These are phyloP conservation scores for Gymnogyps californianus DNA, from an alignment of 2,113 vertebrate species.

Conservation along the genomic window DNA sequence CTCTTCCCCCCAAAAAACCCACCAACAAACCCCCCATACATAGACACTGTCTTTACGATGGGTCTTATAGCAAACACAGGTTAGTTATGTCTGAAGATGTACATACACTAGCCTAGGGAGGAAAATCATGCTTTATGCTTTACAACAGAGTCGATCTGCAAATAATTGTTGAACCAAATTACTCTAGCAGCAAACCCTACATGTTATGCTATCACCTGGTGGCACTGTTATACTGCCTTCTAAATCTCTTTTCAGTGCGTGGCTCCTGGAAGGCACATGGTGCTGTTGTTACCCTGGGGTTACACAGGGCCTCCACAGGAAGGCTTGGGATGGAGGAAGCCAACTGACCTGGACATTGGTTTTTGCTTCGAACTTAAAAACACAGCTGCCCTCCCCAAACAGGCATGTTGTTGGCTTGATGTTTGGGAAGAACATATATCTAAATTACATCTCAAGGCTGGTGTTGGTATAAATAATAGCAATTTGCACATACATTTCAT, in stretches of 20 bases:
- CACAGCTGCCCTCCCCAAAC: background rate
- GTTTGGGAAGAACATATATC: background rate
- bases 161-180: background rate
- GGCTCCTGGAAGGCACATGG: background rate
- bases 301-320: background rate
- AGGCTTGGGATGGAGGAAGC: background rate
- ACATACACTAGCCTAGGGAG: background rate
- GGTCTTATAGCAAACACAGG: background rate
- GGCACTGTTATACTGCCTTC: conserved; percentile 5
- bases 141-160: background rate
- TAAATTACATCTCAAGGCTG: background rate
- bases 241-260: background rate
- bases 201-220: background rate
- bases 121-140: background rate
- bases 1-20: fast-evolving
- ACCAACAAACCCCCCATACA: background rate
- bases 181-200: background rate
- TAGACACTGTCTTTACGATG: background rate
- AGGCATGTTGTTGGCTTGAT: background rate
- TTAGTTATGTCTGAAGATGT: background rate
- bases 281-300: background rate
- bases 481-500: background rate
- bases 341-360: fast-evolving
- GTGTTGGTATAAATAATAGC: background rate
- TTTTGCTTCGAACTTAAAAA: background rate